phyloP scores from a whole-genome alignment of 2,113 vertebrate genomes.

The Tachysurus fulvidraco region DNA sequence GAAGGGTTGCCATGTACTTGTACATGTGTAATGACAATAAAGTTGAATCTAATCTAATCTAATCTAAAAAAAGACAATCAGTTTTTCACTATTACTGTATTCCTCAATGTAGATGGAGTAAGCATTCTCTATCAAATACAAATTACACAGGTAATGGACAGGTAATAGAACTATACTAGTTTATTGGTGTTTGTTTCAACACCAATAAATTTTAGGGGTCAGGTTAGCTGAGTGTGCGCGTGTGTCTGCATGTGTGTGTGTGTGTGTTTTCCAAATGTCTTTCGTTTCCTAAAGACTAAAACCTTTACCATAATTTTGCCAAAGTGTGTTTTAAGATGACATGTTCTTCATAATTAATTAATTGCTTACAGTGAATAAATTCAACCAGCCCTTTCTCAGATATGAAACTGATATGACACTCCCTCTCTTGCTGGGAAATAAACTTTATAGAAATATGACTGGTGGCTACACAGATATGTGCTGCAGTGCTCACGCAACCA shows the following conservation, averaged over 20 bases:
- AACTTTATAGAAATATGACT: not conserved
- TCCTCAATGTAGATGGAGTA: not conserved
- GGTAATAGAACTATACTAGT: not conserved
- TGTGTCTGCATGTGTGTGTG: not conserved
- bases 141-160: not conserved
- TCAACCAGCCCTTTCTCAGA: not conserved
- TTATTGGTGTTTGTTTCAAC: not conserved
- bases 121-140: not conserved
- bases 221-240: too few relatives aligned
- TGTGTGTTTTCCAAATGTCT: not conserved
- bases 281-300: not conserved
- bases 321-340: not conserved
- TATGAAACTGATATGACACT: not conserved
- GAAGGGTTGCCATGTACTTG: too few relatives aligned
- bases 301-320: not conserved
- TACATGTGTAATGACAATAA: too few relatives aligned
- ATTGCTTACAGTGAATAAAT: not conserved
- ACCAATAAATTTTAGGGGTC: not conserved
- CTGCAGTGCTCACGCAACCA: conserved; percentile 33
- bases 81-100: not conserved
- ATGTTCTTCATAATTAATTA: not conserved
- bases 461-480: not conserved
- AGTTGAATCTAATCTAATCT: too few relatives aligned
- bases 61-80: too few relatives aligned
- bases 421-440: not conserved